These are phyloP conservation scores for Netelia inedita DNA, from an alignment of 2,888 invertebrate species.

Conservation along the genomic window DNA sequence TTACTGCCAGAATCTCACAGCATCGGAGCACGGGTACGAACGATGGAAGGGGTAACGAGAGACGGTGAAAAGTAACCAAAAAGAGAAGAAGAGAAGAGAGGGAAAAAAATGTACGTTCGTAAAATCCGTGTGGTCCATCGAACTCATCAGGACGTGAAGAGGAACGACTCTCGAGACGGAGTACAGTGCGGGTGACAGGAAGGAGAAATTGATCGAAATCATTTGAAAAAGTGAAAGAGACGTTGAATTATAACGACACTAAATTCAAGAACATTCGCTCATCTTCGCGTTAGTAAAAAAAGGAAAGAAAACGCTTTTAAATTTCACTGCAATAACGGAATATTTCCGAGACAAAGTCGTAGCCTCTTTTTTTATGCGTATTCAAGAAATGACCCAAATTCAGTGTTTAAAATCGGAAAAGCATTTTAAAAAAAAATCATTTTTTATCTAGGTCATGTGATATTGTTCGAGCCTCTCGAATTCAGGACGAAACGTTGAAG, in stretches of 20 bases:
- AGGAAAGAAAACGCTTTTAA: too few species aligned
- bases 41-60: constrained; percentile 37
- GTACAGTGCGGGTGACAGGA: background rate
- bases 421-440: too few species aligned
- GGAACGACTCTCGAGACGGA: background rate
- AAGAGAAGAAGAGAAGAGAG: background rate
- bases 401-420: too few species aligned
- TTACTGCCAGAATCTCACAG: constrained; percentile 53
- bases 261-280: too few species aligned
- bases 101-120: constrained; percentile 30
- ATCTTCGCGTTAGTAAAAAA: too few species aligned
- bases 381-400: too few species aligned
- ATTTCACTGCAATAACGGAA: too few species aligned
- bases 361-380: too few species aligned
- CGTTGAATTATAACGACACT: background rate
- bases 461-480: too few species aligned
- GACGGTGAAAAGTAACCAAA: constrained; percentile 34
- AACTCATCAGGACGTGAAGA: background rate
- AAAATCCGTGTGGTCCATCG: constrained; percentile 27
- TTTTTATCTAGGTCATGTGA: too few species aligned
- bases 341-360: too few species aligned
- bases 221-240: background rate
- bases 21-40: background rate
- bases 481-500: background rate
- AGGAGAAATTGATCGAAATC: constrained; percentile 19